Evolutionary conservation across 1,140 invertebrate genomes (phyloP), one percentile per base, ranked within the genome.

Genomic region (Bursaphelenchus mucronatus): DNA sequence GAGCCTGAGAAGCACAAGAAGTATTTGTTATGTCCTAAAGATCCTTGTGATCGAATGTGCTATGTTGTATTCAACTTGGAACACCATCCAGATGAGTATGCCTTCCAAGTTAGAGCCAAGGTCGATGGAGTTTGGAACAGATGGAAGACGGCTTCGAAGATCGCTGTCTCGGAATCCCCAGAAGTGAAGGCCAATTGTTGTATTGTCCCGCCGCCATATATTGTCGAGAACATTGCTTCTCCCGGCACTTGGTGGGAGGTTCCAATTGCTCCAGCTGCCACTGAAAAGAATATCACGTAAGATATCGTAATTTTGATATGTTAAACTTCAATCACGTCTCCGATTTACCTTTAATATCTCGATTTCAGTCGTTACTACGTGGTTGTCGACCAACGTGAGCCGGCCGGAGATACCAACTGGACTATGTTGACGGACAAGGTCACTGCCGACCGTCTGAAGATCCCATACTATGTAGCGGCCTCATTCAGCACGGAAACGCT

Each of bases 331-430:
- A 13, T 63, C 4, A 65, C 13, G 7, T 63, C 63, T 55, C 17
- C 30, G 58, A n/a, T 30, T 52, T 69, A 70, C 21, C 66, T 71
- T 55, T 67, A 64, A 30, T 2, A 9, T 72, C 63, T 45, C 10
- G 15, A 11, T 40, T 74, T 67, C 68, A 77, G 76, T 11, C 67
- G 76, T 10, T 81, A 81, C 54, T 80, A 81, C 51, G 75, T 80
- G 3, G 79, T 80, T 21, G 75, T 80, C 39, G 78, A 80, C 59
- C 75, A 78, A 53, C 66, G 78, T 51, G 79, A 80, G 63, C 79
- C 78, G 11, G 66, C 78, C 43, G 78, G 78, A 40, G 79, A 80
- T 56, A 80, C 70, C 40, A 81, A 80, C 56, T 81, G 79, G 79
- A 81, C 79, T 4, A 41, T 65, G 30, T 56, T 80, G 54, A 81